phyloP scores from a whole-genome alignment of 1,140 invertebrate species.

The Callitettix versicolor region DNA sequence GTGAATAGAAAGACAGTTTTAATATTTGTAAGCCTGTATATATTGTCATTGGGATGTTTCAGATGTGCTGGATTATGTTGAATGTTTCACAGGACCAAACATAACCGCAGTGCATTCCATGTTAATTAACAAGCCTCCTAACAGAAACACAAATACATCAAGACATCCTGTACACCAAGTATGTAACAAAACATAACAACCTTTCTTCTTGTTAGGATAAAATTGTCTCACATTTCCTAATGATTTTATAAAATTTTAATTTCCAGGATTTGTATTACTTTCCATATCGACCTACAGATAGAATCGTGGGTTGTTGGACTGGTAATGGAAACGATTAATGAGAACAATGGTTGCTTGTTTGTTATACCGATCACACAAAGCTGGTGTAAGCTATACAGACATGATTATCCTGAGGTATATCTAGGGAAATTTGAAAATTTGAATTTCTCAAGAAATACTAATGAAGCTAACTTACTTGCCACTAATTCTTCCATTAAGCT shows the following conservation, averaged over 20 bases:
- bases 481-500: too few species aligned
- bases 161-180: slow-evolving; percentile 72
- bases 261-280: slow-evolving; percentile 80
- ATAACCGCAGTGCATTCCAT: slow-evolving; percentile 76
- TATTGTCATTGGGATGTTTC: slow-evolving; percentile 18
- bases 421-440: too few species aligned
- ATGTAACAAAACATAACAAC: slow-evolving; percentile 17
- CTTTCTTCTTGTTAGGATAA: neutral
- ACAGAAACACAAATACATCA: slow-evolving; percentile 51
- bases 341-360: slow-evolving; percentile 76
- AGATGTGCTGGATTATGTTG: slow-evolving; percentile 62
- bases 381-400: slow-evolving; percentile 47
- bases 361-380: slow-evolving; percentile 72
- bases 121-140: slow-evolving; percentile 87
- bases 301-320: slow-evolving; percentile 80
- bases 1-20: too few species aligned
- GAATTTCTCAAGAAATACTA: too few species aligned
- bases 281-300: slow-evolving; percentile 67
- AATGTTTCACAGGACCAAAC: slow-evolving; percentile 68
- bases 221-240: neutral
- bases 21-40: too few species aligned
- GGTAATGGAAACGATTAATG: slow-evolving; percentile 71
- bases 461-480: too few species aligned
- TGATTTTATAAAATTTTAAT: too few species aligned
- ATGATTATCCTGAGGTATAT: too few species aligned